Conservation (phyloP, 2,888 invertebrate species). For the Galeruca laticollis region DNA sequence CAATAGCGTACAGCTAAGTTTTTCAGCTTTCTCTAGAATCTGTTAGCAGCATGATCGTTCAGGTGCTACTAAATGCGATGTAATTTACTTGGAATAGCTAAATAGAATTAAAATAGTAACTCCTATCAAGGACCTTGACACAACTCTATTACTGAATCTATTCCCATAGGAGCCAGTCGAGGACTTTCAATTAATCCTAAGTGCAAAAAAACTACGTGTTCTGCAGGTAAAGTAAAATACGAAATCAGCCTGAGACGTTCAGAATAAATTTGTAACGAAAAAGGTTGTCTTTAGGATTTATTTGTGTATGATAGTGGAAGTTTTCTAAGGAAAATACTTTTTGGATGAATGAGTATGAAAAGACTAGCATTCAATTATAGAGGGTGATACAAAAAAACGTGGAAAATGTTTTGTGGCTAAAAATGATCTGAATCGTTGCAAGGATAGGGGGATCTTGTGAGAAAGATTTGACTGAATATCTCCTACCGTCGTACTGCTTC, state of each 20-base stretch:
- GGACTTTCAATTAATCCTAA: conserved; percentile 28
- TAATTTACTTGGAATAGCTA: conserved; percentile 43
- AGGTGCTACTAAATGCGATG: conserved; percentile 32
- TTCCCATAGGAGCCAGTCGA: neutral
- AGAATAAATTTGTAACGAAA: neutral
- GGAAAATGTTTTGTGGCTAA: too few species aligned
- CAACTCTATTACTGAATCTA: conserved; percentile 17
- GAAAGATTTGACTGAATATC: too few species aligned
- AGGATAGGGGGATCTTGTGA: too few species aligned
- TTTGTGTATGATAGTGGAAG: neutral
- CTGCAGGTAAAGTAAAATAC: neutral
- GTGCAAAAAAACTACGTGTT: neutral
- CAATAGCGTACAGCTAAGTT: too few species aligned
- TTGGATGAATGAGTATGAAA: too few species aligned
- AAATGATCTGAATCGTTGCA: too few species aligned
- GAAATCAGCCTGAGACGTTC: neutral
- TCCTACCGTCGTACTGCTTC: too few species aligned
- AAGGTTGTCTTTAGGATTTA: neutral
- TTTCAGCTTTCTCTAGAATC: too few species aligned
- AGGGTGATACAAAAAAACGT: too few species aligned
- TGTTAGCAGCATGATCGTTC: neutral
- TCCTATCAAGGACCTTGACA: conserved; percentile 43
- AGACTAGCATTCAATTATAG: too few species aligned
- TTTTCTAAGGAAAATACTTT: too few species aligned
- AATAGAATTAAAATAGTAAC: conserved; percentile 43